These are phyloP conservation scores for Geopemphigus sp. DNA, from an alignment of 1,140 invertebrate genomes.

Conservation along the genomic window DNA sequence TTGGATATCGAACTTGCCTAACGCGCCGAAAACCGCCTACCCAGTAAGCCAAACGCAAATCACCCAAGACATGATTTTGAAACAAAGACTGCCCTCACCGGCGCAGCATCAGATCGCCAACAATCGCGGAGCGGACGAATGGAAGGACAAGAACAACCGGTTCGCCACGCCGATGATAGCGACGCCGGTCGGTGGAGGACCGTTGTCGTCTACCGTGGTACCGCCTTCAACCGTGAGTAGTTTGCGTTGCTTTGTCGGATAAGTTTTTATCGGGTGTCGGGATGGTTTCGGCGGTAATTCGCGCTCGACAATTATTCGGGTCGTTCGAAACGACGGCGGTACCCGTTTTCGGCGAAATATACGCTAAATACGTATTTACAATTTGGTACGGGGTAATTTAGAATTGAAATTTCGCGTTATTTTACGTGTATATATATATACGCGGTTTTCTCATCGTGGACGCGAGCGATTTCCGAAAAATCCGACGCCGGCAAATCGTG, in stretches of 20 bases:
- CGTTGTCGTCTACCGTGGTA: conserved; percentile 3
- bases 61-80: too few species aligned
- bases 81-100: background rate
- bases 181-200: background rate
- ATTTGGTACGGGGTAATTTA: too few species aligned
- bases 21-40: background rate
- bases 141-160: background rate
- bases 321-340: background rate
- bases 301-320: background rate
- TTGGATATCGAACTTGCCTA: conserved; percentile 8
- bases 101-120: background rate
- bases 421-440: too few species aligned
- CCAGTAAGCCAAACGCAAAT: background rate
- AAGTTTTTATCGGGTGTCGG: too few species aligned
- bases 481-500: too few species aligned
- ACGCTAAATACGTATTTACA: too few species aligned
- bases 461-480: too few species aligned
- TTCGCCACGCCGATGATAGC: background rate
- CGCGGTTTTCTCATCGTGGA: too few species aligned
- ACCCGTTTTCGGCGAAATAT: too few species aligned
- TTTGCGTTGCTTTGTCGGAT: background rate
- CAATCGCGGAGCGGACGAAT: background rate
- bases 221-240: conserved; percentile 8
- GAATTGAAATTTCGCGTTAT: too few species aligned
- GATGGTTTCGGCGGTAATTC: too few species aligned